Percentiles rank a stretch among this genome's conserved stretches.
Evolutionary conservation across 2,113 vertebrate genomes (phyloP).

Genomic region (Hassar affinis): DNA sequence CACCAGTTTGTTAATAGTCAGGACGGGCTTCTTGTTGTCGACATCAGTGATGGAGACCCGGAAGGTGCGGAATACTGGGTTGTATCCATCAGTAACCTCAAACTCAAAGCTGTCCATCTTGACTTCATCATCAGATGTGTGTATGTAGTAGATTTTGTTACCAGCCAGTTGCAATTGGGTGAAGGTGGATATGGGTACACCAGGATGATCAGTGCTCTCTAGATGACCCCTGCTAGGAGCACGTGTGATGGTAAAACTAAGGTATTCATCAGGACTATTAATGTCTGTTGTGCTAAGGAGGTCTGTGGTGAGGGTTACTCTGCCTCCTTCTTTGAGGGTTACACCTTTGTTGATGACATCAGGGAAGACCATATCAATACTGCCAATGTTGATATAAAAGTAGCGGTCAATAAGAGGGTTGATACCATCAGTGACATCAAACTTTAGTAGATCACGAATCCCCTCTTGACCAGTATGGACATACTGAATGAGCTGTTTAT

Average conservation of each 20-base stretch:
- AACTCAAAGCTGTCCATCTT: constrained; percentile 98
- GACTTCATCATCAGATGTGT: constrained; percentile 90
- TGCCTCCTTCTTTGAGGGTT: constrained; percentile 90
- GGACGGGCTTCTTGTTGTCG: constrained; percentile 93
- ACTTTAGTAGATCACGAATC: constrained; percentile 91
- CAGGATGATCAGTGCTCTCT: constrained; percentile 86
- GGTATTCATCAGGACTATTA: constrained; percentile 92
- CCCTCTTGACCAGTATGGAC: constrained; percentile 84
- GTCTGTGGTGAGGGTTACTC: constrained; percentile 89
- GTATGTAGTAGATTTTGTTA: constrained; percentile 93
- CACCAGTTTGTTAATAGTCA: constrained; percentile 81
- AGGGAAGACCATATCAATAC: constrained; percentile 89
- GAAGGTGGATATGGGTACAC: constrained; percentile 84
- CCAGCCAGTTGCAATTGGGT: constrained; percentile 93
- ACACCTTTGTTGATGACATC: constrained; percentile 93
- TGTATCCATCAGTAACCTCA: constrained; percentile 91
- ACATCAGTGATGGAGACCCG: constrained; percentile 91
- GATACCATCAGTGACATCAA: constrained; percentile 91
- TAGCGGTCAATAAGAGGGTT: constrained; percentile 94
- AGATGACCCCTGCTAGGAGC: constrained; percentile 87
- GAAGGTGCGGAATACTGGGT: constrained; percentile 93
- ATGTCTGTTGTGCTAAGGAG: constrained; percentile 92
- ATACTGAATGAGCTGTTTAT: constrained; percentile 83
- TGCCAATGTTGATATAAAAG: constrained; percentile 89
- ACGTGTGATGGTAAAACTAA: constrained; percentile 90